Percentiles rank a stretch among this genome's conserved stretches.
Evolutionary conservation across 2,797 vertebrate species (phyloP).

Genomic region (Coregonus ussuriensis): DNA sequence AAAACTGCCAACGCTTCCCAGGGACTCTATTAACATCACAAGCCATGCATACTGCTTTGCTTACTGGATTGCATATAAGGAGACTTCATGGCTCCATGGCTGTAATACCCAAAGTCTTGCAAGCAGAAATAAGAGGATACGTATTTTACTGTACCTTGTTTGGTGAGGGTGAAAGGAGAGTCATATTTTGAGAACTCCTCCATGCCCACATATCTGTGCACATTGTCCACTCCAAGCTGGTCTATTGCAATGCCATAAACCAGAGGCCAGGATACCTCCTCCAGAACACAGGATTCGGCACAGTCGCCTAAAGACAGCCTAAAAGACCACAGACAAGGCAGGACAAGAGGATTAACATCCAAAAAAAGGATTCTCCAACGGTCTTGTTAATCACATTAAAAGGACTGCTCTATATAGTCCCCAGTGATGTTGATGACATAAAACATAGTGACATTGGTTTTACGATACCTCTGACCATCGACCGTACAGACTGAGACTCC

Average conservation of each 20-base stretch:
- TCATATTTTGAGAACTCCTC: conserved; percentile 67
- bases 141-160: conserved; percentile 58
- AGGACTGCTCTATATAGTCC: background rate
- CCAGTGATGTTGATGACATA: background rate
- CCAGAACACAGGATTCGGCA: conserved; percentile 58
- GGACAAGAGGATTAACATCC: background rate
- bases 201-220: conserved; percentile 71
- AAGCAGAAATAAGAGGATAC: background rate
- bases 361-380: background rate
- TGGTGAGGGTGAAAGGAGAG: conserved; percentile 67
- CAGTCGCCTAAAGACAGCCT: conserved; percentile 73
- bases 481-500: conserved; percentile 72
- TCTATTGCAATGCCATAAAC: conserved; percentile 68
- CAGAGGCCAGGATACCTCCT: conserved; percentile 68
- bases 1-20: background rate
- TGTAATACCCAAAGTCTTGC: background rate
- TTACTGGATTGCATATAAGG: background rate
- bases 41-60: background rate
- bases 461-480: conserved; percentile 70
- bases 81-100: background rate
- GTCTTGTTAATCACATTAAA: background rate
- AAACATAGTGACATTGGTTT: conserved; percentile 1
- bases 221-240: conserved; percentile 63
- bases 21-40: background rate
- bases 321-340: background rate